phyloP scores from a whole-genome alignment of 2,113 vertebrate genomes.

The Neodon shergylaensis region DNA sequence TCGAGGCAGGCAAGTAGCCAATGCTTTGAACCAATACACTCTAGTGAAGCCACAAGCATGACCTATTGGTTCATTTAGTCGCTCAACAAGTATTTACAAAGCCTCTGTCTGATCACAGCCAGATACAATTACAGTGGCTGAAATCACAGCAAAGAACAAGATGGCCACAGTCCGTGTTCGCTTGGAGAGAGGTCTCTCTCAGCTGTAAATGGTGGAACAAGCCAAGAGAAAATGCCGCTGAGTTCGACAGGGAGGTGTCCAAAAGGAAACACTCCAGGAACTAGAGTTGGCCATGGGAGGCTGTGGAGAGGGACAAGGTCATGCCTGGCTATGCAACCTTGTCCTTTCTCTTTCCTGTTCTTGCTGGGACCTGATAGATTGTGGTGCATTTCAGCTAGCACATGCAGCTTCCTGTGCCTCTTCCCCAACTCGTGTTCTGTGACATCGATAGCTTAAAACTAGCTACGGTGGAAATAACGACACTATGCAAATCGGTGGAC shows the following conservation, averaged over 20 bases:
- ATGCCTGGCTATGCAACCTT: slow-evolving; percentile 46
- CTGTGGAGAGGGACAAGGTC: slow-evolving; percentile 31
- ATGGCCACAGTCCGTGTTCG: neutral
- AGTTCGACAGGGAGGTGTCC: slow-evolving; percentile 53
- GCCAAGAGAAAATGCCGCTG: slow-evolving; percentile 8
- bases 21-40: neutral
- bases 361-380: slow-evolving; percentile 14
- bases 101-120: neutral
- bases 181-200: neutral
- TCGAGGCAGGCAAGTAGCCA: neutral
- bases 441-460: neutral
- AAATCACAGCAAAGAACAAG: neutral
- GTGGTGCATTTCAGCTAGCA: neutral
- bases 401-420: neutral
- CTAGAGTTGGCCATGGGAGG: slow-evolving; percentile 31
- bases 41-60: neutral
- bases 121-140: neutral
- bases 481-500: neutral
- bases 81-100: slow-evolving; percentile 7
- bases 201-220: slow-evolving; percentile 43
- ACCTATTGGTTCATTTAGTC: neutral
- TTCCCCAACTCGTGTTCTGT: neutral
- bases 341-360: slow-evolving; percentile 59
- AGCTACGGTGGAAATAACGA: neutral
- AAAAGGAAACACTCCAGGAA: slow-evolving; percentile 69